These are phyloP conservation scores for Nanger granti DNA, from an alignment of 2,113 vertebrate species.

Conservation along the genomic window DNA sequence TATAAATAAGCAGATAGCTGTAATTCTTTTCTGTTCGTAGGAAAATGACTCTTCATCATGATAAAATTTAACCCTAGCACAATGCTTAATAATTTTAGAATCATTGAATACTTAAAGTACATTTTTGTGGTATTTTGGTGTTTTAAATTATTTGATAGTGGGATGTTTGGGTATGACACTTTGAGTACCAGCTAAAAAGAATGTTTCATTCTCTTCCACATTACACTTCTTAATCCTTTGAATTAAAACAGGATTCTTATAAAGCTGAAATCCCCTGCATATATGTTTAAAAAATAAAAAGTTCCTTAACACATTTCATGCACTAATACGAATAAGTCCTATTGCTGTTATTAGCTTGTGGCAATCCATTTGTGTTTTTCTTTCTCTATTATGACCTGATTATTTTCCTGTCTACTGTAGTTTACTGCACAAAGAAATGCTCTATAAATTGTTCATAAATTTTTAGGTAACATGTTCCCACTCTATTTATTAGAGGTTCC, in stretches of 20 bases:
- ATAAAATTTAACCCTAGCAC: background rate
- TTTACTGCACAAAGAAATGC: background rate
- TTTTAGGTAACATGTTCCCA: background rate
- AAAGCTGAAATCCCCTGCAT: background rate
- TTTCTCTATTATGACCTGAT: background rate
- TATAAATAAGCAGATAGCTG: background rate
- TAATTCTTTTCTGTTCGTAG: background rate
- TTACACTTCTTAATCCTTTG: background rate
- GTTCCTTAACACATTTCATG: background rate
- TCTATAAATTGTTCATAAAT: background rate
- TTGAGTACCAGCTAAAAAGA: background rate
- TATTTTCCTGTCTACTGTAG: background rate
- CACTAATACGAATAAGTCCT: background rate
- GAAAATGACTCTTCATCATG: background rate
- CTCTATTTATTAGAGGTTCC: background rate
- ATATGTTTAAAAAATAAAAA: background rate
- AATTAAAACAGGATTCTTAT: background rate
- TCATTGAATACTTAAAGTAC: background rate
- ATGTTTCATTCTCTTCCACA: background rate
- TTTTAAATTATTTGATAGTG: background rate
- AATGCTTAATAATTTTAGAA: background rate
- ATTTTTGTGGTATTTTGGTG: background rate
- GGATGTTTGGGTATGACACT: background rate
- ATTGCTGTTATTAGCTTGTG: background rate
- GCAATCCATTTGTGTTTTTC: background rate